phyloP scores from a whole-genome alignment of 2,888 invertebrate genomes.

The Chloroclysta siterata region DNA sequence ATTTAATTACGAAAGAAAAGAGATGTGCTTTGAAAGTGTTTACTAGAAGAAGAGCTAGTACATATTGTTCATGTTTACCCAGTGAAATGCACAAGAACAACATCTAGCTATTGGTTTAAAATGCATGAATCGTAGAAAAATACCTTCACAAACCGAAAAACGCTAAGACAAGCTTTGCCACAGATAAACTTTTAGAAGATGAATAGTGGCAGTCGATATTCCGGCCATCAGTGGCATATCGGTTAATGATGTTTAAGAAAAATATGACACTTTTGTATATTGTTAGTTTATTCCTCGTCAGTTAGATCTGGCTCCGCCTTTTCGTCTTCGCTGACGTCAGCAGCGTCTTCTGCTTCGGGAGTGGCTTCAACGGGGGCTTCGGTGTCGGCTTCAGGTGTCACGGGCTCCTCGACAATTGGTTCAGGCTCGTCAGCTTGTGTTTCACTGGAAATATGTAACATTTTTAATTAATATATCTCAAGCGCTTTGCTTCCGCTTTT shows the following conservation, averaged over 20 bases:
- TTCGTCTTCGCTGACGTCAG: constrained; percentile 78
- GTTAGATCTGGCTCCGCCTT: constrained; percentile 80
- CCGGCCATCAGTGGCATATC: not conserved
- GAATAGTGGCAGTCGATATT: not conserved
- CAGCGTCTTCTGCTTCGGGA: constrained; percentile 52
- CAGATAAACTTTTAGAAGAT: not conserved
- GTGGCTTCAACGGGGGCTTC: constrained; percentile 55
- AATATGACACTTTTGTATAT: constrained; percentile 38
- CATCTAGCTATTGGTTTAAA: constrained; percentile 59
- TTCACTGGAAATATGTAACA: constrained; percentile 55
- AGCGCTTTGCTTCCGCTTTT: no score
- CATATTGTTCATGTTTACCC: constrained; percentile 64
- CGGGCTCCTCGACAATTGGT: constrained; percentile 80
- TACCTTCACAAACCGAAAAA: constrained; percentile 12
- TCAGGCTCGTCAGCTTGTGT: constrained; percentile 65
- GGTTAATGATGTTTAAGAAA: constrained; percentile 37
- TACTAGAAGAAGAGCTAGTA: constrained; percentile 59
- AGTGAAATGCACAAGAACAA: constrained; percentile 61
- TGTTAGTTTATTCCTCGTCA: constrained; percentile 75
- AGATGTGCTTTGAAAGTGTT: constrained; percentile 37
- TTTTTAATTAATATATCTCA: not conserved
- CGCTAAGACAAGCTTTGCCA: not conserved
- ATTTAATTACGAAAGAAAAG: constrained; percentile 75
- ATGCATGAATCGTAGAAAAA: constrained; percentile 50
- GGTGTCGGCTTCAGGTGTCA: constrained; percentile 68